Conservation (phyloP, 2,888 invertebrate genomes). For the Pyrochroa serraticornis region DNA sequence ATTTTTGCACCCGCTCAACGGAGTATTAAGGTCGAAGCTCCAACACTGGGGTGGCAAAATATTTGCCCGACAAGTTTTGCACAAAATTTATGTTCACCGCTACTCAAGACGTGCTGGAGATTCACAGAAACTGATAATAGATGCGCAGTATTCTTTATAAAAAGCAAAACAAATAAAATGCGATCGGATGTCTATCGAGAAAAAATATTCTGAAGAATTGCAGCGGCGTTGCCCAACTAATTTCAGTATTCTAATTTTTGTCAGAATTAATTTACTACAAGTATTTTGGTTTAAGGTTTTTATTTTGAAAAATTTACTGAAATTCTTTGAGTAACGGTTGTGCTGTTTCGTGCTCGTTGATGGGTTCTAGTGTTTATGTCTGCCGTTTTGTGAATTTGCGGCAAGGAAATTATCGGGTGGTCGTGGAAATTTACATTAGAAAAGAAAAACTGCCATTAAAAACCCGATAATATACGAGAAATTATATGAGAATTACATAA, state of each 20-base stretch:
- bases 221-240: too few species aligned
- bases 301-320: neutral
- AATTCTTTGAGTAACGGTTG: neutral
- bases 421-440: constrained; percentile 39
- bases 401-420: constrained; percentile 15
- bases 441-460: constrained; percentile 33
- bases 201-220: too few species aligned
- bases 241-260: too few species aligned
- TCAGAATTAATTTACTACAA: too few species aligned
- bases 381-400: constrained; percentile 1
- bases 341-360: neutral
- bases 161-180: too few species aligned
- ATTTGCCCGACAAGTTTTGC: too few species aligned
- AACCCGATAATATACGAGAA: constrained; percentile 34
- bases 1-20: neutral
- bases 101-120: too few species aligned
- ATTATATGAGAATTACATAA: constrained; percentile 35
- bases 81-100: neutral
- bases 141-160: too few species aligned
- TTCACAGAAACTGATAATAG: too few species aligned
- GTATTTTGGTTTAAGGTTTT: too few species aligned
- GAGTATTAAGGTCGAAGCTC: neutral
- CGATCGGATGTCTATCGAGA: too few species aligned
- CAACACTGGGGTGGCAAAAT: neutral
- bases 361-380: neutral